Evolutionary conservation across 2,888 invertebrate genomes (phyloP), one percentile per base, ranked within the genome.

Genomic region (Drosophila ustulata): DNA sequence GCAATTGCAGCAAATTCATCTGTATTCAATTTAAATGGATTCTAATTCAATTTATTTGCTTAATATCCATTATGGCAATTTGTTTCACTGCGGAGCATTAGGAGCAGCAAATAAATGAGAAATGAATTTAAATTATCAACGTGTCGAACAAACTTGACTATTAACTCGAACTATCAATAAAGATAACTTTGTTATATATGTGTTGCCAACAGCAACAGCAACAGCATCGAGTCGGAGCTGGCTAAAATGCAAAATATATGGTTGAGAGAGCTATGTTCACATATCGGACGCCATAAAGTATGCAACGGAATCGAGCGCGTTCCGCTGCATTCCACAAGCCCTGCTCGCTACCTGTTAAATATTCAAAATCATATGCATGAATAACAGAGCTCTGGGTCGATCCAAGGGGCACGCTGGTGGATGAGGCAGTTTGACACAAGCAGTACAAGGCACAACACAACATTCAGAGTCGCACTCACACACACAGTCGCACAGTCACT

Each of bases 301-400:
- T 83, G 88, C 80, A 83, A 77, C 75, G 70, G 72, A 59, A 70
- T 69, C 85, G 78, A 75, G 66, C 51, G 55, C 68, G 66, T 55
- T 71, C 26, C 66, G 75, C 53, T 71, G 72, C 62, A 69, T 68
- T 65, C 58, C 69, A 57, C 53, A 66, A 70, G 64, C 56, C 37
- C 61, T 66, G 67, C 23, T 43, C 64, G 67, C 23, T 43, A 71
- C 79, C 81, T 89, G 84, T 83, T 87, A 89, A 89, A 84, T 89
- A 89, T 89, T 84, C 87, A 83, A 89, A 84, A 87, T 83, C 72
- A 79, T 83, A 79, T 83, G 83, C 88, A 83, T 81, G 86, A 75
- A 56, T 72, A 71, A 66, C 68, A 71, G 57, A 43, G 56, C 67
- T 58, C 63, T 65, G 43, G 64, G 82, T 41, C 4, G 23, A 37